Base-by-base conservation (phyloP, 1,140 invertebrate species). In the Megalopta genalis region DNA sequence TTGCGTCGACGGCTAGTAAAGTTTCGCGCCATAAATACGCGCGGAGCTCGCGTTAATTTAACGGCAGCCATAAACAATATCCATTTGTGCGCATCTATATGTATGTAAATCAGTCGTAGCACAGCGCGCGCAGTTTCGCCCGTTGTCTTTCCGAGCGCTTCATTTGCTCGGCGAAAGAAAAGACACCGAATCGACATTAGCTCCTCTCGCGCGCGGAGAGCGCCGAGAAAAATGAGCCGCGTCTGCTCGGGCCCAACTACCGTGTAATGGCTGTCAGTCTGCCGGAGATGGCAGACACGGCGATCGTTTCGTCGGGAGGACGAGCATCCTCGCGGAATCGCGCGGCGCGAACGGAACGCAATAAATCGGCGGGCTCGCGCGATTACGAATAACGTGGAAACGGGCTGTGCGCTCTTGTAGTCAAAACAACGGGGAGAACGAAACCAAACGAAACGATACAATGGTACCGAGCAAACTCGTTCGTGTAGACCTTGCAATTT, bases 371-470 rank as follows among this genome's bases (percentile, higher is more conserved):
- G 32, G 57, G 42, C 10, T 59, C 75, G 16, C 62, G 64, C 62
- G 68, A 83, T 84, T 57, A 32, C 59, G 72, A 81, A 71, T 85
- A 81, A 85, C 57, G 84, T 32, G 84, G 73, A 81, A 81, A 77
- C 66, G 59, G 72, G 32, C 52, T 39, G 46, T 21, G 74, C 14
- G 49, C 49, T 21, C 1, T 9, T 12, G 49, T 16, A 18, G 27
- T 10, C 18, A 42, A 81, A 85, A 79, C 52, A 60, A 76, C 68
- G 16, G 46, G 60, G 77, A n/a, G 39, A 62, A 57, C 27, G 83
- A 62, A 39, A 10, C 4, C 32, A 32, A 4, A 32, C 1, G 32
- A 32, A 32, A 32, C 32, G 32, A 32, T 2, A 32, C 32, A 32
- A 32, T 32, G 32, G 32, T 32, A 32, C 32, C 32, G 69, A 64